Percentiles rank a stretch among this genome's conserved stretches.
Evolutionary conservation across 2,888 invertebrate genomes (phyloP).

Genomic region (Dicyrtomina minuta): DNA sequence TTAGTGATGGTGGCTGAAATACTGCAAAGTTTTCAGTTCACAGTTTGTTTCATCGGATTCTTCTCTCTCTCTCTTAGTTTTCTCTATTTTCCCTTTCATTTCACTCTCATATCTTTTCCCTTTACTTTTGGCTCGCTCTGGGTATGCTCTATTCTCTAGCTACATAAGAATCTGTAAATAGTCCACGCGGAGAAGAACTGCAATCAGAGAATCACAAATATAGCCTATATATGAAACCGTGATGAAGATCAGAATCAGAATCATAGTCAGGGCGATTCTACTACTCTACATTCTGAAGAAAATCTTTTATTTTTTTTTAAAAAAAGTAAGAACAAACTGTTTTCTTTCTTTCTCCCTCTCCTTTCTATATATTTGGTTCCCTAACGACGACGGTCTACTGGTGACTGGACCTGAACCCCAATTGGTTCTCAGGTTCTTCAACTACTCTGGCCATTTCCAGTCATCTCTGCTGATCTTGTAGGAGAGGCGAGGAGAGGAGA

Average conservation of each 20-base stretch:
- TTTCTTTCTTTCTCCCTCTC: not conserved
- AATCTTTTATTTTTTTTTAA: no score
- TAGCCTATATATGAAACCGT: slow-evolving; percentile 4
- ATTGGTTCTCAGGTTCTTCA: not conserved
- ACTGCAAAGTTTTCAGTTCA: slow-evolving; percentile 33
- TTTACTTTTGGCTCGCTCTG: no score
- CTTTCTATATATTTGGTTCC: no score
- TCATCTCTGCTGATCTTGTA: not conserved
- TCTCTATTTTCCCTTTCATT: slow-evolving; percentile 11
- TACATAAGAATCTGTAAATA: slow-evolving; percentile 2
- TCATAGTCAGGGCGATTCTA: slow-evolving; percentile 15
- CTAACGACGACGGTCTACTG: not conserved
- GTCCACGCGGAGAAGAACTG: slow-evolving; percentile 7
- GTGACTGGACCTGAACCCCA: not conserved
- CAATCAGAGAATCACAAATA: slow-evolving; percentile 1
- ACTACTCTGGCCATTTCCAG: not conserved
- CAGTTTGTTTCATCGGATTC: slow-evolving; percentile 23
- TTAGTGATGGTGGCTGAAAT: slow-evolving; percentile 34
- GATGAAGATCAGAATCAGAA: slow-evolving; percentile 3
- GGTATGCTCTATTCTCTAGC: slow-evolving; percentile 4
- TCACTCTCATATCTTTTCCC: slow-evolving; percentile 8
- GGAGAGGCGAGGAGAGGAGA: not conserved
- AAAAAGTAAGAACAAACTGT: slow-evolving; percentile 19
- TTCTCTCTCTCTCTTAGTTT: slow-evolving; percentile 14
- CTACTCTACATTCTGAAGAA: not conserved